Percentiles rank a stretch among this genome's conserved stretches.
Evolutionary conservation across 2,888 invertebrate species (phyloP).

Genomic region (Hypselothyrea guttata): DNA sequence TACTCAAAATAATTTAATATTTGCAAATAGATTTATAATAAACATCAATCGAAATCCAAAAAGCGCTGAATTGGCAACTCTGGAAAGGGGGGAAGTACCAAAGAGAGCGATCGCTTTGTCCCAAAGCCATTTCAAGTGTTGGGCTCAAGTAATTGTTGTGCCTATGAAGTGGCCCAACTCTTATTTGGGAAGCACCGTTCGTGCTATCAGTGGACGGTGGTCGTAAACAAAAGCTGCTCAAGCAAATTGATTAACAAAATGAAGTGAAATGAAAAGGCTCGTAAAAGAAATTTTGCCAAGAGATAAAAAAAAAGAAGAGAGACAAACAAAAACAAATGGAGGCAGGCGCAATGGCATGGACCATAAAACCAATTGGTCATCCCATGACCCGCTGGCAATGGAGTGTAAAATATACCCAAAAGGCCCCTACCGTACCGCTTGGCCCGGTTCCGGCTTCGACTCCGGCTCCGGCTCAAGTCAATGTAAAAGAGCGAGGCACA

Average conservation of each 20-base stretch:
- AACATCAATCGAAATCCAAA: too few species aligned
- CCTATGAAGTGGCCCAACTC: slow-evolving; percentile 10
- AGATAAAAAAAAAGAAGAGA: slow-evolving; percentile 15
- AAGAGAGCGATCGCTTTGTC: too few species aligned
- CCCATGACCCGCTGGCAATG: slow-evolving; percentile 51
- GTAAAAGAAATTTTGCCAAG: slow-evolving; percentile 49
- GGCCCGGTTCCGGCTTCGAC: too few species aligned
- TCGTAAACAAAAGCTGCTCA: slow-evolving; percentile 25
- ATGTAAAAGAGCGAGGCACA: slow-evolving; percentile 26
- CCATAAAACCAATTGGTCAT: slow-evolving; percentile 62
- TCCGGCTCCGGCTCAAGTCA: slow-evolving; percentile 32
- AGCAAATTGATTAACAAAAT: slow-evolving; percentile 68
- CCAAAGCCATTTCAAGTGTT: neutral
- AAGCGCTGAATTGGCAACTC: too few species aligned
- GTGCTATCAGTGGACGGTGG: slow-evolving; percentile 3
- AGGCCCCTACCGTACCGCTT: slow-evolving; percentile 30
- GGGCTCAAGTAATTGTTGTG: slow-evolving; percentile 9
- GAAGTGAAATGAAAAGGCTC: slow-evolving; percentile 59
- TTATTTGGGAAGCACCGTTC: slow-evolving; percentile 17
- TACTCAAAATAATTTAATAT: too few species aligned
- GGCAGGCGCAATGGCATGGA: slow-evolving; percentile 7
- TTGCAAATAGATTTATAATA: too few species aligned
- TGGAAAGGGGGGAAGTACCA: too few species aligned
- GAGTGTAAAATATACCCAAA: slow-evolving; percentile 65
- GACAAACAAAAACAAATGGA: slow-evolving; percentile 25